Evolutionary conservation across 64 coral and sea anemone genomes (phyloP).

Genomic region (Montipora sp.): DNA sequence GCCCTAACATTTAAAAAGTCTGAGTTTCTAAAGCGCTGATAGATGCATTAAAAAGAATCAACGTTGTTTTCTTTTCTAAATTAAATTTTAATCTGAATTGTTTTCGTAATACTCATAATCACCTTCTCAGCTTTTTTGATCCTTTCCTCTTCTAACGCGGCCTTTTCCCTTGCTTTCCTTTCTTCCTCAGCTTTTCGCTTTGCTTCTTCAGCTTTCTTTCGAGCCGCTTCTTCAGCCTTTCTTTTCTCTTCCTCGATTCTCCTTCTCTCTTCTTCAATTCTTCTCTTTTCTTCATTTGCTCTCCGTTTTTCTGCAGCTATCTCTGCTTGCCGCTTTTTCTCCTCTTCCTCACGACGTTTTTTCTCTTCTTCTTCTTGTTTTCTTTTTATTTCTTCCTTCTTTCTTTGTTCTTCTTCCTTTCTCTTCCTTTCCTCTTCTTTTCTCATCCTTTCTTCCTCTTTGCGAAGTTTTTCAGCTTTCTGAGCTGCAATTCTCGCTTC

Average conservation of each 20-base stretch:
- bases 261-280: constrained; percentile 9
- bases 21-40: too few species aligned
- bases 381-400: constrained; percentile 36
- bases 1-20: too few species aligned
- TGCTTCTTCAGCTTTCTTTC: constrained; percentile 55
- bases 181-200: constrained; percentile 54
- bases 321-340: constrained; percentile 36
- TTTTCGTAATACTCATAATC: too few species aligned
- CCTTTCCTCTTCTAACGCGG: constrained; percentile 22
- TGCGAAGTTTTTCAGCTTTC: constrained; percentile 77
- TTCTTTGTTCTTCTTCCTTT: constrained; percentile 46
- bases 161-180: constrained; percentile 32
- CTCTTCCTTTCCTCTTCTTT: constrained; percentile 59
- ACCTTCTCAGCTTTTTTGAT: constrained; percentile 36
- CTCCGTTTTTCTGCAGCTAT: constrained; percentile 15
- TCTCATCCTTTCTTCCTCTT: constrained; percentile 72
- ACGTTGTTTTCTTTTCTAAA: too few species aligned
- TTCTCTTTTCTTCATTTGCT: constrained; percentile 31
- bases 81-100: too few species aligned
- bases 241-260: constrained; percentile 49
- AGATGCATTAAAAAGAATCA: too few species aligned
- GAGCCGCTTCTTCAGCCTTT: constrained; percentile 27
- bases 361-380: constrained; percentile 49
- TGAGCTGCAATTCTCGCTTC: constrained; percentile 74
- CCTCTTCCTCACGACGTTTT: constrained; percentile 19